Conservation (phyloP, 2,797 vertebrate species). For the Champsocephalus gunnari region DNA sequence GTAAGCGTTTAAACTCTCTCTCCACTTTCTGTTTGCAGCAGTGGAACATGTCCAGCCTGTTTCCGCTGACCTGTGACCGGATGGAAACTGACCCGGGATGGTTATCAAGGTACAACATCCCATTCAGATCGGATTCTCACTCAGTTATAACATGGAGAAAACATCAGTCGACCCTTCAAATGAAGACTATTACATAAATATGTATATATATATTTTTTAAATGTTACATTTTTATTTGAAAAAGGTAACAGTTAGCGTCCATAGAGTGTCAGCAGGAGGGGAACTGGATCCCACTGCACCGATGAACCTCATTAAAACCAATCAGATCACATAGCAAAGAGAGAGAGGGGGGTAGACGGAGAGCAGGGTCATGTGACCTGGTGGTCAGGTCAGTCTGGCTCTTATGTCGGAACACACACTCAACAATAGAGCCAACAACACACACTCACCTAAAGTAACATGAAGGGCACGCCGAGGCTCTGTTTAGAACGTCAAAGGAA, state of each 20-base stretch:
- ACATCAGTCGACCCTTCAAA: not conserved
- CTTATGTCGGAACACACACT: conserved; percentile 14
- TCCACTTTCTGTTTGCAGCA: not conserved
- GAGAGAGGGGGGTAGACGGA: not conserved
- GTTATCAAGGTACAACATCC: not conserved
- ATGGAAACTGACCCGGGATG: not conserved
- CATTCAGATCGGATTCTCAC: not conserved
- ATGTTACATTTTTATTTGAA: not conserved
- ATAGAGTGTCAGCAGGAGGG: not conserved
- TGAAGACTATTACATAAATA: not conserved
- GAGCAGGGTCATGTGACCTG: conserved; percentile 27
- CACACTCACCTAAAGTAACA: not conserved
- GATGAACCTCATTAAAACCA: conserved; percentile 31
- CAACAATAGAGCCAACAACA: not conserved
- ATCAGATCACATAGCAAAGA: conserved; percentile 35
- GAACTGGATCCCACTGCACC: conserved; percentile 19
- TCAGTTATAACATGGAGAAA: not conserved
- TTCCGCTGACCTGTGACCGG: not conserved
- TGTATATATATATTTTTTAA: not conserved
- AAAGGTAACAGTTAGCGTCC: not conserved
- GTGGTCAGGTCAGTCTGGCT: conserved; percentile 6
- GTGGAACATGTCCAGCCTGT: not conserved
- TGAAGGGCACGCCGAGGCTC: no score
- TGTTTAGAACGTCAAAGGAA: no score
- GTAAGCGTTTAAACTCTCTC: not conserved